Base-by-base conservation (phyloP, 2,797 vertebrate species). In the Sardinella longiceps region DNA sequence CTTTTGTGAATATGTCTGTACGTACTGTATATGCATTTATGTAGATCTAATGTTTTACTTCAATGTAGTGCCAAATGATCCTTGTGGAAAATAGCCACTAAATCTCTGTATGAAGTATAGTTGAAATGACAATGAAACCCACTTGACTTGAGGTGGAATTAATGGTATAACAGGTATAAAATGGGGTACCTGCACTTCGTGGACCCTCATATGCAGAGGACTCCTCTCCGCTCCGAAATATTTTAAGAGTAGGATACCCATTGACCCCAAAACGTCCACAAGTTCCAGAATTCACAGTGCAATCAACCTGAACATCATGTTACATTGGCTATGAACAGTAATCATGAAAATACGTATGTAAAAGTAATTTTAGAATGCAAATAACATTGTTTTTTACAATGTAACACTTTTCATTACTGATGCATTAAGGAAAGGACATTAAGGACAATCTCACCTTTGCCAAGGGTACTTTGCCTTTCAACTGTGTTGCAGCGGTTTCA, bases 201-300 rank as follows among this genome's bases (percentile, higher is more conserved):
- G 90, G 90, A 1, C 92, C 92, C 77, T 92, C 87, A 46, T 92
- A 92, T 3, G 86, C 45, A 30, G 87, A 83, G 20, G 89, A 81
- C 15, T 91, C 90, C 77, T 89, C 89, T 15, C 92, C 92, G 28
- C 85, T 90, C 25, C 87, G 82, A 66, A 92, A 92, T 80, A 92
- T 90, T 85, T 92, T 92, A n/a, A 92, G 89, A 12, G 90, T 92
- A 46, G 92, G 92, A 82, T 92, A 92, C 39, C 91, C 91, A 82
- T 89, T 90, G 10, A 92, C 90, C 33, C 89, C 90, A 84, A 89
- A 92, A n/a, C 82, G 88, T 20, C 85, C 86, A 84, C 92, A 92
- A 0, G 87, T 90, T 80, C 91, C 88, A 2, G 91, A 83, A 84
- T 90, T 91, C 6, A 84, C 87, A 6, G 90, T 91, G 87, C 92